Conservation (phyloP, 2,113 vertebrate genomes). For the Gymnarchus niloticus region DNA sequence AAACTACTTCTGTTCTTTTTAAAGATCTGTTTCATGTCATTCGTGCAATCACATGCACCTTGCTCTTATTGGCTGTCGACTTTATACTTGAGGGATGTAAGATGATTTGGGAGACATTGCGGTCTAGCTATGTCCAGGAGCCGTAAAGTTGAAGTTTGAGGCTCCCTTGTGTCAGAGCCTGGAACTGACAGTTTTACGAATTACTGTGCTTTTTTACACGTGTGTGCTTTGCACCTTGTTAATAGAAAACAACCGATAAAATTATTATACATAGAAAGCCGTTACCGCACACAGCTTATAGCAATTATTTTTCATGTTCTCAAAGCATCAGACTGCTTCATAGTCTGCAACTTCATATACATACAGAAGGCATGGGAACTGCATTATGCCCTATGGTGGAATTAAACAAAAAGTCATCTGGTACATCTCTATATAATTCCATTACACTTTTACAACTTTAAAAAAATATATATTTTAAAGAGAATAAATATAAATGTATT, state of each 20-base stretch:
- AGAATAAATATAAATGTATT: not conserved
- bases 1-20: not conserved
- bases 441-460: not conserved
- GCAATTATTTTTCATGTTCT: not conserved
- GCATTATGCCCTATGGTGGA: no score
- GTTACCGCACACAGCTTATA: not conserved
- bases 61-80: conserved; percentile 32
- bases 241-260: conserved; percentile 3
- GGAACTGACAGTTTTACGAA: conserved; percentile 26
- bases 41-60: not conserved
- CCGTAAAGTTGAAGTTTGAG: conserved; percentile 46
- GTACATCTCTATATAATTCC: not conserved
- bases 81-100: conserved; percentile 32
- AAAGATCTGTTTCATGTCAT: not conserved
- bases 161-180: conserved; percentile 45
- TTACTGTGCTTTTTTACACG: not conserved
- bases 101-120: conserved; percentile 48
- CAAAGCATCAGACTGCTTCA: no score
- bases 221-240: not conserved
- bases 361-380: not conserved
- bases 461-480: not conserved
- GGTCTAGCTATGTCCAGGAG: conserved; percentile 39
- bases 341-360: not conserved
- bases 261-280: not conserved
- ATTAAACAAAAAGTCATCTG: no score